Conservation (phyloP, 1,140 invertebrate species). For the Bombus vancouverensis region DNA sequence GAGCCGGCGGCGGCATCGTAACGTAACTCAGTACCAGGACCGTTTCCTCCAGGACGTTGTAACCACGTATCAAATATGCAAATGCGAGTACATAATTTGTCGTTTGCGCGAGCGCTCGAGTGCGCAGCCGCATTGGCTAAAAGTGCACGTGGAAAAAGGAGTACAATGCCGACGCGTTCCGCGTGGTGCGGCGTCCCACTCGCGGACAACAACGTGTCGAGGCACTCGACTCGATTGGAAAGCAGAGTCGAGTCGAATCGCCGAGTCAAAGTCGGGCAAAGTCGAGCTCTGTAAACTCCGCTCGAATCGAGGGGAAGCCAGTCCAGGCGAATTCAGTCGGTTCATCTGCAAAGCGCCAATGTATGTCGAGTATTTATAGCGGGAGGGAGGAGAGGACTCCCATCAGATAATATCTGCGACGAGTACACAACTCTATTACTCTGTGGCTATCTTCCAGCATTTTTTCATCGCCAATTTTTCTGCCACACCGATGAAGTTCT, state of each 20-base stretch:
- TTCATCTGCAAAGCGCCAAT: not conserved
- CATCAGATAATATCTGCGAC: constrained; percentile 69
- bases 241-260: not conserved
- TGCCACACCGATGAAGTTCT: constrained; percentile 50
- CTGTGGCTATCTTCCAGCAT: constrained; percentile 51
- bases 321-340: constrained; percentile 11
- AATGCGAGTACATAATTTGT: constrained; percentile 74
- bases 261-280: not conserved
- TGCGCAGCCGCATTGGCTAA: not conserved
- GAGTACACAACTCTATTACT: constrained; percentile 70
- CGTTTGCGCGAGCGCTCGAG: constrained; percentile 50
- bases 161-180: constrained; percentile 55
- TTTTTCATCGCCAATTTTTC: not conserved
- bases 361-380: constrained; percentile 53
- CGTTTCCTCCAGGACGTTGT: constrained; percentile 66
- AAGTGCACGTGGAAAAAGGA: constrained; percentile 54
- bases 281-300: not conserved
- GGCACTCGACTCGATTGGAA: not conserved
- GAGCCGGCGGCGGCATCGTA: constrained; percentile 37
- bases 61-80: constrained; percentile 74
- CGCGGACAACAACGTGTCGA: not conserved
- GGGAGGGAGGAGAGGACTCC: constrained; percentile 35
- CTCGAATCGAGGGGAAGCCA: not conserved
- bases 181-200: constrained; percentile 33
- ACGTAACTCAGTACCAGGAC: constrained; percentile 63